Conservation (phyloP, 2,113 vertebrate species). For the Psephotus haematonotus region DNA sequence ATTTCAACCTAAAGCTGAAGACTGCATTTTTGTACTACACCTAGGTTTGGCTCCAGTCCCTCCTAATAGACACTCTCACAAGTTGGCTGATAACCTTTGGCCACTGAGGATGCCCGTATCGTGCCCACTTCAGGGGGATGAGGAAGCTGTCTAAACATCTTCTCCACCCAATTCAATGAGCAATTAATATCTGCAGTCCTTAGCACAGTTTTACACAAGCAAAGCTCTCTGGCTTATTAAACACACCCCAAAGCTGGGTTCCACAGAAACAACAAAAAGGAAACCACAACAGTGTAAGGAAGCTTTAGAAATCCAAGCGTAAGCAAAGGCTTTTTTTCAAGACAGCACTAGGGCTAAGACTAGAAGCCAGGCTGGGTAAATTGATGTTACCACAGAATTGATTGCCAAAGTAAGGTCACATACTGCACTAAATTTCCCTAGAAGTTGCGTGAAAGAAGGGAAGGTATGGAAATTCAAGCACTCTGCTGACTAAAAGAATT, state of each 20-base stretch:
- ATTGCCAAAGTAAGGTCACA: neutral
- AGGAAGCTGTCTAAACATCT: neutral
- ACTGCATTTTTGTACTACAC: neutral
- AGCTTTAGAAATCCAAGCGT: neutral
- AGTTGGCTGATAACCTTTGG: neutral
- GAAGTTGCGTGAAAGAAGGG: neutral
- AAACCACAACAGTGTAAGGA: neutral
- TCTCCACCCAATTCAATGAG: neutral
- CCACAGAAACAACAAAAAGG: neutral
- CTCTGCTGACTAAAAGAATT: neutral
- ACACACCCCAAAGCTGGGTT: neutral
- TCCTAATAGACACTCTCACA: neutral
- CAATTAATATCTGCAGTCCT: neutral
- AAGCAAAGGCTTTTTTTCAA: neutral
- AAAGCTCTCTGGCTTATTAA: neutral
- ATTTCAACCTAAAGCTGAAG: neutral
- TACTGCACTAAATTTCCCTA: neutral
- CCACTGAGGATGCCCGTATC: neutral
- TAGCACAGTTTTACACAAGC: neutral
- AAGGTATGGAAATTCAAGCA: neutral
- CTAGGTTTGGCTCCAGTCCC: neutral
- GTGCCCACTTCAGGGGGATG: accelerated
- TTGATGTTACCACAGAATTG: neutral
- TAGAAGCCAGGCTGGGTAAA: neutral
- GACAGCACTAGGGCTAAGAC: neutral